phyloP scores from a whole-genome alignment of 2,113 vertebrate species.

The Mystacornis crossleyi region DNA sequence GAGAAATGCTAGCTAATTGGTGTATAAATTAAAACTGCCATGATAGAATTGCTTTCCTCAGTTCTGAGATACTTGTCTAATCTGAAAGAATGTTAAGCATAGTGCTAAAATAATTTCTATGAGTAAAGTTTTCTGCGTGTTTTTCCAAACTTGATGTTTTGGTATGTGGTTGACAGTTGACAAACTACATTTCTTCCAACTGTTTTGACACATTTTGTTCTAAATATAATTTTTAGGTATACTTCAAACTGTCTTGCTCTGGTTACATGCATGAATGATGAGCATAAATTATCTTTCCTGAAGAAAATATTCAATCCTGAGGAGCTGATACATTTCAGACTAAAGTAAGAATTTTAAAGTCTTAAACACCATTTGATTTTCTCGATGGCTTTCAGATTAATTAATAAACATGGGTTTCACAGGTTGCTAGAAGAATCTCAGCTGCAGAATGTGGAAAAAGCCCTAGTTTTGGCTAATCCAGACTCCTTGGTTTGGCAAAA shows the following conservation, averaged over 20 bases:
- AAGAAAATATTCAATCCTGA: slow-evolving; percentile 89
- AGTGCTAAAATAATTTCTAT: neutral
- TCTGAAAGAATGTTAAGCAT: neutral
- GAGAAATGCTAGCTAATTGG: neutral
- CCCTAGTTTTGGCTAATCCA: slow-evolving; percentile 87
- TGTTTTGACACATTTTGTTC: neutral
- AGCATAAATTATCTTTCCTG: slow-evolving; percentile 91
- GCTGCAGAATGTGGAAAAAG: slow-evolving; percentile 84
- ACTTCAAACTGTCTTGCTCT: slow-evolving; percentile 92
- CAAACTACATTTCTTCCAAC: neutral
- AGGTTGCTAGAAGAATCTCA: slow-evolving; percentile 90
- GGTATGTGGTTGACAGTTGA: neutral
- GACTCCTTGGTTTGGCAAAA: slow-evolving; percentile 82
- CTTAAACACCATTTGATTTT: neutral
- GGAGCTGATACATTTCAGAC: slow-evolving; percentile 90
- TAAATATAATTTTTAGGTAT: slow-evolving; percentile 78
- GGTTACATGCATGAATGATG: slow-evolving; percentile 94
- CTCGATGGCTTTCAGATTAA: neutral
- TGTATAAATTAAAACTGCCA: neutral
- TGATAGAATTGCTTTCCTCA: neutral
- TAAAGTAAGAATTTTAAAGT: slow-evolving; percentile 81
- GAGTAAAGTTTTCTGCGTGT: neutral
- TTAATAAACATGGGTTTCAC: neutral
- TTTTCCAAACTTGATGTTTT: neutral
- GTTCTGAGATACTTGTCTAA: neutral